A percentile compares a stretch with the other conserved stretches of the same genome.
Conservation (phyloP, 2,888 invertebrate genomes). For the Pollenia labialis region DNA sequence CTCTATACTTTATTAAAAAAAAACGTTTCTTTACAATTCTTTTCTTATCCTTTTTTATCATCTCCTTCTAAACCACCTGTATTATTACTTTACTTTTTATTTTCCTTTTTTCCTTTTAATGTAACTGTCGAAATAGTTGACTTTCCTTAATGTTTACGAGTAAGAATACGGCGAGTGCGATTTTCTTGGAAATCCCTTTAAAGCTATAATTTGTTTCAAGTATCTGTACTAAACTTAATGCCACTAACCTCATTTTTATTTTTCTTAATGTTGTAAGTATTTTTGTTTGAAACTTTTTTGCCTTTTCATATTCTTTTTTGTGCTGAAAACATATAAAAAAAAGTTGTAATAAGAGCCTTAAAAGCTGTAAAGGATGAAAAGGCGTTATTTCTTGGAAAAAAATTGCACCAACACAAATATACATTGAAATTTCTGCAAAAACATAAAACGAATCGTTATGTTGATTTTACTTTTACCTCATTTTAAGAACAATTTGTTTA, state of each 20-base stretch:
- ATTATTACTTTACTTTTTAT: constrained; percentile 13
- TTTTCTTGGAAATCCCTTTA: constrained; percentile 64
- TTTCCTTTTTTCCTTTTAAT: constrained; percentile 18
- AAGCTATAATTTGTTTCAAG: constrained; percentile 66
- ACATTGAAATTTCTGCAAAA: not conserved
- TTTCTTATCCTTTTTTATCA: not conserved
- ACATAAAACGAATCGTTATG: not conserved
- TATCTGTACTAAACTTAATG: constrained; percentile 65
- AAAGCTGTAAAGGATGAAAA: constrained; percentile 11
- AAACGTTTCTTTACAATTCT: not conserved
- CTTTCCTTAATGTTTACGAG: constrained; percentile 55
- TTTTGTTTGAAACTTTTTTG: constrained; percentile 9
- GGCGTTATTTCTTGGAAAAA: not conserved
- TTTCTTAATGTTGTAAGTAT: constrained; percentile 31
- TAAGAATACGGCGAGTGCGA: not conserved
- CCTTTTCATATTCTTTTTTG: not conserved
- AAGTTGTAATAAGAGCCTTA: constrained; percentile 26
- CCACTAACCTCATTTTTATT: constrained; percentile 70
- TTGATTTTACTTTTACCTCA: constrained; percentile 13
- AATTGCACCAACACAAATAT: too few relatives aligned
- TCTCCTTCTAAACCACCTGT: constrained; percentile 4
- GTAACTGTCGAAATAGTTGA: constrained; percentile 60
- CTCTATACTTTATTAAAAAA: too few relatives aligned
- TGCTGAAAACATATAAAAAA: constrained; percentile 32
- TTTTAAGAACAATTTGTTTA: not conserved